Conservation (phyloP, 2,888 invertebrate genomes). For the Caenorhabditis wallacei region DNA sequence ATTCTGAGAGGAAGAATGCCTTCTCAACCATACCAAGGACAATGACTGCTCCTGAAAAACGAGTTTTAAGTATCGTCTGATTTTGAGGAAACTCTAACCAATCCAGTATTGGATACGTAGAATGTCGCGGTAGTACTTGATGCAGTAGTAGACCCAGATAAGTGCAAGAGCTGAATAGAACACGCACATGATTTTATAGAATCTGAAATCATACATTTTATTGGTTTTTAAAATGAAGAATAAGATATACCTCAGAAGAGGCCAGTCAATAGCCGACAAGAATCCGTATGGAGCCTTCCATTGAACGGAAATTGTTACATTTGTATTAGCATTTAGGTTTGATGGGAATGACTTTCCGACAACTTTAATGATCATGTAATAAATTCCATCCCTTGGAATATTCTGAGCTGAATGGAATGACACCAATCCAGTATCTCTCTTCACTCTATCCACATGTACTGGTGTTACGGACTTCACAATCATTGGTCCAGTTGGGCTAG, state of each 20-base stretch:
- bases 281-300: slow-evolving; percentile 87
- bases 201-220: slow-evolving; percentile 85
- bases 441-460: slow-evolving; percentile 63
- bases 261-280: slow-evolving; percentile 93
- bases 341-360: slow-evolving; percentile 60
- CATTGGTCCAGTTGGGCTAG: slow-evolving; percentile 55
- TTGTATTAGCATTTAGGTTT: slow-evolving; percentile 43
- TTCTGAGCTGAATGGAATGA: slow-evolving; percentile 78
- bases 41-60: slow-evolving; percentile 82
- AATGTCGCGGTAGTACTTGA: slow-evolving; percentile 93
- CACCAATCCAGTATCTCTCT: slow-evolving; percentile 64
- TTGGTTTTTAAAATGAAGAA: not conserved
- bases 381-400: slow-evolving; percentile 81
- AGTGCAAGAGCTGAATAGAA: slow-evolving; percentile 91
- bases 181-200: slow-evolving; percentile 93
- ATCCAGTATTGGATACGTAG: slow-evolving; percentile 97
- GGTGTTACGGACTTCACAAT: slow-evolving; percentile 55
- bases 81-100: slow-evolving; percentile 85
- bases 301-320: slow-evolving; percentile 71
- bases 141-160: slow-evolving; percentile 91
- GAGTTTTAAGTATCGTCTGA: too few relatives aligned
- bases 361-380: slow-evolving; percentile 79
- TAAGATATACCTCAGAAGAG: slow-evolving; percentile 86
- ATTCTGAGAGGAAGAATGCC: slow-evolving; percentile 94
- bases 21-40: slow-evolving; percentile 86